Evolutionary conservation across 2,113 vertebrate species (phyloP).

Genomic region (Vireo altiloquus): DNA sequence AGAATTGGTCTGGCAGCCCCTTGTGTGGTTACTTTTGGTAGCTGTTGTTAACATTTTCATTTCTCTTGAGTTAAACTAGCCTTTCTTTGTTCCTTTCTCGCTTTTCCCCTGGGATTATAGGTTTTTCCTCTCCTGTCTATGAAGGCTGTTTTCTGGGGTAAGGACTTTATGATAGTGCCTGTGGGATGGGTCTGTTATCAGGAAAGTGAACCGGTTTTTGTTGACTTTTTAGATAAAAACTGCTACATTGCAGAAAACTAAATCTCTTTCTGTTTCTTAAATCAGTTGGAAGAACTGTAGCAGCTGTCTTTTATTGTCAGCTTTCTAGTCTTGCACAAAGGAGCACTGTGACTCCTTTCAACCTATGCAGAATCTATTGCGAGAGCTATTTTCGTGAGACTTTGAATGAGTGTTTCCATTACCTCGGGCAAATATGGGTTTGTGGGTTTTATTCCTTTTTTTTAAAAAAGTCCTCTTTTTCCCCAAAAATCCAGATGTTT

Average conservation of each 20-base stretch:
- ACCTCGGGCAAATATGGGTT: conserved; percentile 20
- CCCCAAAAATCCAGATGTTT: background rate
- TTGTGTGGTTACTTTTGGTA: background rate
- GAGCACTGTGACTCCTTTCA: background rate
- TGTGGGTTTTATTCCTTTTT: background rate
- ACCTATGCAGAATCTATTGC: background rate
- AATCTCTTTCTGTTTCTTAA: background rate
- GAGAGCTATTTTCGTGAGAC: background rate
- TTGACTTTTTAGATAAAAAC: background rate
- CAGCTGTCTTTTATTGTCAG: conserved; percentile 7
- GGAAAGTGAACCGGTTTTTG: background rate
- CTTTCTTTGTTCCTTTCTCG: background rate
- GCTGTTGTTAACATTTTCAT: background rate
- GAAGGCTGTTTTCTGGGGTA: background rate
- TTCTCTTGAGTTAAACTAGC: background rate
- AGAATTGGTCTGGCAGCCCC: background rate
- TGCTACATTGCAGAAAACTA: rapidly evolving
- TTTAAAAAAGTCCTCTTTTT: background rate
- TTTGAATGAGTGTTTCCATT: conserved; percentile 29
- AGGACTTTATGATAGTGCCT: background rate
- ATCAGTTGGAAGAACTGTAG: background rate
- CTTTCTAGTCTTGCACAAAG: background rate
- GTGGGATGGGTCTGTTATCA: background rate
- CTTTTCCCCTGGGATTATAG: background rate
- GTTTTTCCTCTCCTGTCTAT: background rate